A percentile compares a stretch with the other conserved stretches of the same genome.
Evolutionary conservation across 2,113 vertebrate species (phyloP).

Genomic region (Myotis davidii): DNA sequence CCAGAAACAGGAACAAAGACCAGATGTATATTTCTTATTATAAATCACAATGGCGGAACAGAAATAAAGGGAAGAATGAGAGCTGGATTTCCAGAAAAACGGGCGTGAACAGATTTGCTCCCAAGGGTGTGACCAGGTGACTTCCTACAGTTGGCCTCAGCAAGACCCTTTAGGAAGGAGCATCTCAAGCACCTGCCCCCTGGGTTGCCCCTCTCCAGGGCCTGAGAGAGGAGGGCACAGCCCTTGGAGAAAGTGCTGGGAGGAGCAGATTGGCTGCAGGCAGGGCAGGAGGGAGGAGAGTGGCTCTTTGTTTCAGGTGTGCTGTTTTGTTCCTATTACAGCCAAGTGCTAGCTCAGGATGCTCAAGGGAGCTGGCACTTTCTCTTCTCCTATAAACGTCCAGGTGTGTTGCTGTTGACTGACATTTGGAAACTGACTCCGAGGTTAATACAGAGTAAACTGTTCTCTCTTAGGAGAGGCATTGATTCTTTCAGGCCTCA

Average conservation of each 20-base stretch:
- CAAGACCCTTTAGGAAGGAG: neutral
- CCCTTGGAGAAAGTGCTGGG: neutral
- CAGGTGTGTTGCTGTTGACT: conserved; percentile 26
- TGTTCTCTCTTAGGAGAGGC: neutral
- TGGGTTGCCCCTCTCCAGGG: neutral
- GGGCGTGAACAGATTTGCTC: neutral
- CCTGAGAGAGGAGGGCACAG: too few species aligned
- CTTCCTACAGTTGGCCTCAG: neutral
- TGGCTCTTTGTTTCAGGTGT: neutral
- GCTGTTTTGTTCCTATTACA: neutral
- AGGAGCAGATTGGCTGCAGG: neutral
- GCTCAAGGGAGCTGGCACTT: neutral
- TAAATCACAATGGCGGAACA: conserved; percentile 1
- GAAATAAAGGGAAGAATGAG: neutral
- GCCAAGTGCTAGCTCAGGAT: neutral
- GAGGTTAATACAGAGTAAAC: neutral
- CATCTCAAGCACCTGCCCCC: neutral
- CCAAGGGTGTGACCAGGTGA: neutral
- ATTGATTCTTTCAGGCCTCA: neutral
- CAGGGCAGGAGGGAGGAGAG: neutral
- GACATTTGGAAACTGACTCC: conserved; percentile 27
- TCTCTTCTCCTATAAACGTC: neutral
- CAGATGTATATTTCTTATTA: neutral
- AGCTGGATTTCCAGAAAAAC: neutral
- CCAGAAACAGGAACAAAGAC: conserved; percentile 1